Conservation (phyloP, 2,797 vertebrate species). For the Enteromius fasciolatus region DNA sequence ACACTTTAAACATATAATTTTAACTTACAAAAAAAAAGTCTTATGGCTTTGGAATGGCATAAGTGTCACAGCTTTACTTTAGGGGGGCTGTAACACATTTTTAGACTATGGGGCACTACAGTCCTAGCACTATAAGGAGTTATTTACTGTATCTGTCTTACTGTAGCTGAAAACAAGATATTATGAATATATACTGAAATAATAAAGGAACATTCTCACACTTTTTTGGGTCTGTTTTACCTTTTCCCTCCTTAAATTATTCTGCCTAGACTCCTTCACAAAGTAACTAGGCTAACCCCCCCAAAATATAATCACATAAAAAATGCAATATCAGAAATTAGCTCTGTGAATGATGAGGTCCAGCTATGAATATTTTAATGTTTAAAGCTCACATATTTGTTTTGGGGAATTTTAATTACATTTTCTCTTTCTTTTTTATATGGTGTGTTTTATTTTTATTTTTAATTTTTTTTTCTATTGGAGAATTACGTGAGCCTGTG, state of each 20-base stretch:
- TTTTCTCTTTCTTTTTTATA: conserved; percentile 1
- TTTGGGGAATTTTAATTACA: background rate
- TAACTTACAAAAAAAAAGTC: background rate
- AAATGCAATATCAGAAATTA: background rate
- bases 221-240: background rate
- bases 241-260: background rate
- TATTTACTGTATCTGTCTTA: background rate
- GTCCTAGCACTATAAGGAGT: background rate
- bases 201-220: background rate
- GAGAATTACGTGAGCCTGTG: background rate
- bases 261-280: background rate
- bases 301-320: background rate
- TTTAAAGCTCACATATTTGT: conserved; percentile 12
- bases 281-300: background rate
- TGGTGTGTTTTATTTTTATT: background rate
- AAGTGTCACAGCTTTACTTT: conserved; percentile 2
- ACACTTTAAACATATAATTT: no score
- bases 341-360: background rate
- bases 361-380: background rate
- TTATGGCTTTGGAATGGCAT: background rate
- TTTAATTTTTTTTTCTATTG: conserved; percentile 7
- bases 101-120: background rate
- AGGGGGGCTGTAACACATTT: background rate
- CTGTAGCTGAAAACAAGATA: background rate
- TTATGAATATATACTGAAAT: background rate